Percentiles rank a stretch among this genome's conserved stretches.
These are phyloP conservation scores for Anarsia innoxiella DNA, from an alignment of 2,888 invertebrate genomes.

Conservation along the genomic window DNA sequence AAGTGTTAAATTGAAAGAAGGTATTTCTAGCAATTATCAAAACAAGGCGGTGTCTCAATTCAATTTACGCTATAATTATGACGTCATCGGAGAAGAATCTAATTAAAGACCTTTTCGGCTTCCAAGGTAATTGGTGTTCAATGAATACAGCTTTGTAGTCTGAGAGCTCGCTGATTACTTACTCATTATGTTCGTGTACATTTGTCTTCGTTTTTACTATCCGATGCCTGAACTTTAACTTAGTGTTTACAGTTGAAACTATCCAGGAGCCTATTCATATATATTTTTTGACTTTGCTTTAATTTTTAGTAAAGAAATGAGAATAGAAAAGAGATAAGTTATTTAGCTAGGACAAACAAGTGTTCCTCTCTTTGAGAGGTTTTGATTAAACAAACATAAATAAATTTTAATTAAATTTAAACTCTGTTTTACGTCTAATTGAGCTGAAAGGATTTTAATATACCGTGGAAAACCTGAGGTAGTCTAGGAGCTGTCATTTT, in stretches of 20 bases:
- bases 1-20: slow-evolving; percentile 51
- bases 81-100: slow-evolving; percentile 74
- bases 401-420: too few relatives aligned
- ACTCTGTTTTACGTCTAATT: too few relatives aligned
- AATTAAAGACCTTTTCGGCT: slow-evolving; percentile 71
- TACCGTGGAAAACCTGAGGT: not conserved
- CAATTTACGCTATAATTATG: slow-evolving; percentile 72
- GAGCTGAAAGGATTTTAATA: too few relatives aligned
- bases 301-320: not conserved
- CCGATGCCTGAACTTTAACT: not conserved
- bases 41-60: slow-evolving; percentile 63
- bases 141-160: slow-evolving; percentile 65
- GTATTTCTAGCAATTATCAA: slow-evolving; percentile 65
- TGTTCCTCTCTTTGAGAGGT: too few relatives aligned
- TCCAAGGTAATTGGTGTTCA: slow-evolving; percentile 70
- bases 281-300: too few relatives aligned
- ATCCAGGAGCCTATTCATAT: too few relatives aligned
- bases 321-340: not conserved
- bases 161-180: slow-evolving; percentile 50
- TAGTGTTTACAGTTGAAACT: too few relatives aligned
- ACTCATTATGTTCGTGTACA: slow-evolving; percentile 52
- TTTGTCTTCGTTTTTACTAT: slow-evolving; percentile 3
- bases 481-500: slow-evolving; percentile 18
- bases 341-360: too few relatives aligned
- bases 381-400: too few relatives aligned